Evolutionary conservation across 1,140 invertebrate genomes (phyloP).

Genomic region (Apis florea): DNA sequence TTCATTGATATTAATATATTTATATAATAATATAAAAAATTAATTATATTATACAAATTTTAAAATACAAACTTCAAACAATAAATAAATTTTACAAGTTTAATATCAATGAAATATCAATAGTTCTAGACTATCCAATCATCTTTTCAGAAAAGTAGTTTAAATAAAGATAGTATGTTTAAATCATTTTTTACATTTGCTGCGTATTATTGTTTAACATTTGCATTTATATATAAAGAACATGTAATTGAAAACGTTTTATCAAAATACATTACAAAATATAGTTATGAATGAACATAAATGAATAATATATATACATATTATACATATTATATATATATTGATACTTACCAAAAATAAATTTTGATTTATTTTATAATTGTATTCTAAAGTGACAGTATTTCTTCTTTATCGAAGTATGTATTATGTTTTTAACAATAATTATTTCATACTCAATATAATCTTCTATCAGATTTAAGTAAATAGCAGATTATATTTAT

Average conservation of each 20-base stretch:
- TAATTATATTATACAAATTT: neutral
- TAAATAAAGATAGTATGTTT: neutral
- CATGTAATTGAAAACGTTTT: constrained; percentile 15
- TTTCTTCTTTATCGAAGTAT: neutral
- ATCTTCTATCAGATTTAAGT: neutral
- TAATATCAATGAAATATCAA: neutral
- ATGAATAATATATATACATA: neutral
- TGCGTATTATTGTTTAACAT: neutral
- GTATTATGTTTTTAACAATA: neutral
- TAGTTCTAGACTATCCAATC: constrained; percentile 3
- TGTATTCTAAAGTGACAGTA: constrained; percentile 1
- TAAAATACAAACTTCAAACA: neutral
- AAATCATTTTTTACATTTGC: neutral
- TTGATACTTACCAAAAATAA: neutral
- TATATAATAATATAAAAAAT: neutral
- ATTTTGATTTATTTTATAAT: neutral
- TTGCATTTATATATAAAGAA: constrained; percentile 2
- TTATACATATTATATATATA: too few relatives aligned
- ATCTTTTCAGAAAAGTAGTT: neutral
- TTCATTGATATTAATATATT: neutral
- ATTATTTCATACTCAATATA: constrained; percentile 1
- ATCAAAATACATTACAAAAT: neutral
- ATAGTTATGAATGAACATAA: constrained; percentile 30
- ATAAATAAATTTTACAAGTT: neutral
- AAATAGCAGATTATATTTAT: neutral